These are phyloP conservation scores for Sclerodermus sp. DNA, from an alignment of 2,888 invertebrate genomes.

Conservation along the genomic window DNA sequence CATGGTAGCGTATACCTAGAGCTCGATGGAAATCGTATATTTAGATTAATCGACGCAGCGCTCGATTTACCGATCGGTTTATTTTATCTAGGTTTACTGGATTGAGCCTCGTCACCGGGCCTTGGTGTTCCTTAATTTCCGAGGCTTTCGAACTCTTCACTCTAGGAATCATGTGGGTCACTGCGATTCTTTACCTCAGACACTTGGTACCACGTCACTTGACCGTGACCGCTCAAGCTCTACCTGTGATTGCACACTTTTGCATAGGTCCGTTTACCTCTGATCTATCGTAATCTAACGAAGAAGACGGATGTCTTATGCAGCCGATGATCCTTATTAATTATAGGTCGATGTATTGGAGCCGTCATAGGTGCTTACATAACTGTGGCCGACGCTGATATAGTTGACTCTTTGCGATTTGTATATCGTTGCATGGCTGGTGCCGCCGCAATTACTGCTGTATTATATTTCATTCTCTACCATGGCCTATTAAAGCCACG, in stretches of 20 bases:
- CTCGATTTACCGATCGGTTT: too few species aligned
- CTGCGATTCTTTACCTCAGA: slow-evolving; percentile 78
- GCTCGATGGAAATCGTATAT: too few species aligned
- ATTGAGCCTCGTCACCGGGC: slow-evolving; percentile 54
- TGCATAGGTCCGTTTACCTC: slow-evolving; percentile 67
- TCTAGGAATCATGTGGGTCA: slow-evolving; percentile 77
- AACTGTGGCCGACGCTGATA: slow-evolving; percentile 54
- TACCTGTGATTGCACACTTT: slow-evolving; percentile 79
- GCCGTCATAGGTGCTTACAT: slow-evolving; percentile 65
- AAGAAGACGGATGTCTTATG: too few species aligned
- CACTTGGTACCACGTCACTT: slow-evolving; percentile 77
- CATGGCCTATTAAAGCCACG: slow-evolving; percentile 75
- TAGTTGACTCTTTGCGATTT: slow-evolving; percentile 57
- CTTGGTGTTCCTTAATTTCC: slow-evolving; percentile 69
- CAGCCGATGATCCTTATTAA: slow-evolving; percentile 3
- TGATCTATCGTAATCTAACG: too few species aligned
- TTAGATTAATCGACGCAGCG: too few species aligned
- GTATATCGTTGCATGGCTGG: slow-evolving; percentile 70
- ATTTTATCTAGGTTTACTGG: slow-evolving; percentile 40
- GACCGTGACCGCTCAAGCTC: slow-evolving; percentile 76
- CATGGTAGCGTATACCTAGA: too few species aligned
- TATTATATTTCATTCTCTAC: slow-evolving; percentile 72
- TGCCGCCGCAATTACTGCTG: slow-evolving; percentile 67
- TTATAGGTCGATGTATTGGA: slow-evolving; percentile 71
- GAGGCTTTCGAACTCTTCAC: slow-evolving; percentile 77